phyloP scores from a whole-genome alignment of 1,140 invertebrate genomes.

The Phortica variegata region DNA sequence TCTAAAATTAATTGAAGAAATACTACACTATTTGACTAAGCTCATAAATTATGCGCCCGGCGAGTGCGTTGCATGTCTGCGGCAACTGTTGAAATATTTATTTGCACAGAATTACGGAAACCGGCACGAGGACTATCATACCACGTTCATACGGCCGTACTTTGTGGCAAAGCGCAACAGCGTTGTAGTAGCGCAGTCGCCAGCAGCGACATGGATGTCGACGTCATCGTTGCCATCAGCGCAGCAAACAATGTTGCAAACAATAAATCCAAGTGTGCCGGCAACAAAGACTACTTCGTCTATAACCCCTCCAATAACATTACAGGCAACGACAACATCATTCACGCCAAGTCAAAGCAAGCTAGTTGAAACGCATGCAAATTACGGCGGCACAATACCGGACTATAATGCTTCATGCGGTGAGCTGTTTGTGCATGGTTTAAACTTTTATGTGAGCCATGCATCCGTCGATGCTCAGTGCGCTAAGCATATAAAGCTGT shows the following conservation, averaged over 20 bases:
- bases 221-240: conserved; percentile 22
- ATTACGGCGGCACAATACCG: background rate
- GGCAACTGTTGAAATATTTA: conserved; percentile 77
- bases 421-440: conserved; percentile 48
- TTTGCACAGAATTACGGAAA: conserved; percentile 74
- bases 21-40: conserved; percentile 71
- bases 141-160: conserved; percentile 39
- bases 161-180: conserved; percentile 41
- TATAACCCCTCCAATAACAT: no score
- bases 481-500: conserved; percentile 69
- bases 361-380: conserved; percentile 26
- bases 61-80: conserved; percentile 72
- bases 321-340: conserved; percentile 11
- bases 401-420: conserved; percentile 12
- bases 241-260: conserved; percentile 5
- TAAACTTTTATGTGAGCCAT: conserved; percentile 24
- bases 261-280: conserved; percentile 25
- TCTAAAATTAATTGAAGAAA: conserved; percentile 68
- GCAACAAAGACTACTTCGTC: background rate
- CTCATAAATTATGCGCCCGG: conserved; percentile 70
- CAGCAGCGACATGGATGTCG: background rate
- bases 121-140: conserved; percentile 29
- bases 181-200: conserved; percentile 16
- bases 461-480: conserved; percentile 32
- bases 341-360: conserved; percentile 14